These are phyloP conservation scores for Automeris io DNA, from an alignment of 2,888 invertebrate genomes.

Conservation along the genomic window DNA sequence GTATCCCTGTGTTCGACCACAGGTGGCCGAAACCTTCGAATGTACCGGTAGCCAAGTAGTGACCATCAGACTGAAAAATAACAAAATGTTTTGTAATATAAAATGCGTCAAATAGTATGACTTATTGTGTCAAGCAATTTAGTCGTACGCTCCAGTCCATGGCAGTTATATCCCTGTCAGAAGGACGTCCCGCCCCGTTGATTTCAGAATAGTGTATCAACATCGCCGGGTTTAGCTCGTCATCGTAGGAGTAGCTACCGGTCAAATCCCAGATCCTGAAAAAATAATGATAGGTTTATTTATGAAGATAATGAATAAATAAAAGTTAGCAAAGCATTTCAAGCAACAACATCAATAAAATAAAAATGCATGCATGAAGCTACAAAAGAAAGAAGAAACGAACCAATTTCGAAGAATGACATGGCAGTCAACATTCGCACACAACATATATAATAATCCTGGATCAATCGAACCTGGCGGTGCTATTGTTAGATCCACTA, in stretches of 20 bases:
- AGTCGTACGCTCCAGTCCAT: constrained; percentile 96
- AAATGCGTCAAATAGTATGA: background rate
- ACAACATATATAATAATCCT: constrained; percentile 1
- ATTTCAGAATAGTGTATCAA: constrained; percentile 97
- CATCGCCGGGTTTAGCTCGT: constrained; percentile 94
- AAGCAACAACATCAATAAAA: constrained; percentile 1
- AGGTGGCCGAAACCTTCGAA: constrained; percentile 99
- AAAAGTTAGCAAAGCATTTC: background rate
- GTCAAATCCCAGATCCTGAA: constrained; percentile 97
- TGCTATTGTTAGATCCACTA: constrained; percentile 99
- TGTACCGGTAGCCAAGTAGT: constrained; percentile 96
- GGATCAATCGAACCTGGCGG: constrained; percentile 81
- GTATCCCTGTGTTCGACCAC: constrained; percentile 96
- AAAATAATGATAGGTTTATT: constrained; percentile 8
- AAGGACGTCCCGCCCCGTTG: constrained; percentile 97
- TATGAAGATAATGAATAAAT: background rate
- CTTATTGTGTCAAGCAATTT: background rate
- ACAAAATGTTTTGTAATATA: background rate
- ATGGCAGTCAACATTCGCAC: background rate
- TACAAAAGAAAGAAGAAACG: constrained; percentile 1
- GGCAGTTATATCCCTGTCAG: constrained; percentile 99
- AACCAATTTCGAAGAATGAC: background rate
- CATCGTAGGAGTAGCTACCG: constrained; percentile 87
- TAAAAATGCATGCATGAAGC: background rate
- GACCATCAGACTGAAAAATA: constrained; percentile 93